Conservation (phyloP, 2,797 vertebrate species). For the Vultur gryphus region DNA sequence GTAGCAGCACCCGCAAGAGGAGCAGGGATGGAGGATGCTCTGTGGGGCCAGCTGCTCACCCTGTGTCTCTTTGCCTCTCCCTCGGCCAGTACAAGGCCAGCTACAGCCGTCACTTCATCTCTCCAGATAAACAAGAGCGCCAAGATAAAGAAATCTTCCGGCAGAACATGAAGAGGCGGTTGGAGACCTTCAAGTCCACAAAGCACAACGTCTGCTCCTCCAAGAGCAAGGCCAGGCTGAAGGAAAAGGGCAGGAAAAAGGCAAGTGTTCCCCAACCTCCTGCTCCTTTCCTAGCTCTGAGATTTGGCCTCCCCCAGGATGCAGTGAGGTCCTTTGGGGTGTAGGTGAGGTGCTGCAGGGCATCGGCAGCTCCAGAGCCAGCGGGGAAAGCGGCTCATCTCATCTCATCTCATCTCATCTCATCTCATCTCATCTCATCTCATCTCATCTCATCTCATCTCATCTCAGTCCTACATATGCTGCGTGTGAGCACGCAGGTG, state of each 20-base stretch:
- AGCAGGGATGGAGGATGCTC: constrained; percentile 18
- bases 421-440: not conserved
- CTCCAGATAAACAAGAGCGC: constrained; percentile 86
- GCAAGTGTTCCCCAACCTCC: constrained; percentile 56
- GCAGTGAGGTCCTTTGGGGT: not conserved
- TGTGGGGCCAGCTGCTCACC: constrained; percentile 21
- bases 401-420: not conserved
- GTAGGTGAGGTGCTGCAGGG: not conserved
- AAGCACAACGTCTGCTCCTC: constrained; percentile 79
- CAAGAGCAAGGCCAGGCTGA: constrained; percentile 84
- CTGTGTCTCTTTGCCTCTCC: constrained; percentile 66
- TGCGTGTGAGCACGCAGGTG: accelerated
- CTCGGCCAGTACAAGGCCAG: constrained; percentile 89
- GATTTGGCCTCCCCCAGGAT: not conserved
- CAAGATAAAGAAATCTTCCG: constrained; percentile 95
- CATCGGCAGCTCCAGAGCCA: not conserved
- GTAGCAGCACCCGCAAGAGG: not conserved
- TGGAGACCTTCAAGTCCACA: constrained; percentile 93
- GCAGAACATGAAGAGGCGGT: constrained; percentile 93
- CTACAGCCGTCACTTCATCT: constrained; percentile 96
- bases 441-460: not conserved
- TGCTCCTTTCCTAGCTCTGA: not conserved
- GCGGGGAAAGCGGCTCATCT: not conserved
- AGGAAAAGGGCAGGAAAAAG: constrained; percentile 91
- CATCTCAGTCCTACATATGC: not conserved